Evolutionary conservation across 1,140 invertebrate genomes (phyloP).

Genomic region (Calosoma granatense): DNA sequence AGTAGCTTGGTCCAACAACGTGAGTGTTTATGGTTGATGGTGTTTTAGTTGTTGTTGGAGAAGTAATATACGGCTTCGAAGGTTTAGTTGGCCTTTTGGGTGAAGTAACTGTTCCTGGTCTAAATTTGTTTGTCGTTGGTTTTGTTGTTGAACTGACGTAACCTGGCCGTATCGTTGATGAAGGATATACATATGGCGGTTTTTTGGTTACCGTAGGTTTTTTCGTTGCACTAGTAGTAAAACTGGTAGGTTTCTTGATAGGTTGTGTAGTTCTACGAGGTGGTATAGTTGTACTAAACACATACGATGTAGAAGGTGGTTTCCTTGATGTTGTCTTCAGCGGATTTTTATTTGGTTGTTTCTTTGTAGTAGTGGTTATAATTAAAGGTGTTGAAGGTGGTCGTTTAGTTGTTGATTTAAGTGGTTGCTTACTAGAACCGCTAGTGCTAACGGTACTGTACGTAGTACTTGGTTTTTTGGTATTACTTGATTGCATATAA

Average conservation of each 20-base stretch:
- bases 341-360: conserved; percentile 1
- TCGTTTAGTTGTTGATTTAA: background rate
- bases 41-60: conserved; percentile 17
- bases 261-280: conserved; percentile 1
- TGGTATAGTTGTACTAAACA: conserved; percentile 16
- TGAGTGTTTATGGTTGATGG: conserved; percentile 20
- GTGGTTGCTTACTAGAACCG: background rate
- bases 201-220: conserved; percentile 19
- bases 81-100: conserved; percentile 27
- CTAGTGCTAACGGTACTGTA: background rate
- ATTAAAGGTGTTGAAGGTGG: background rate
- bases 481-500: background rate
- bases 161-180: conserved; percentile 15
- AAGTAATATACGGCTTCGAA: conserved; percentile 13
- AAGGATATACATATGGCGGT: background rate
- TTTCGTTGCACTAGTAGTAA: conserved; percentile 17
- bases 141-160: conserved; percentile 25
- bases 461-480: conserved; percentile 9
- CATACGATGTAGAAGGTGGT: conserved; percentile 26
- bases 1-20: conserved; percentile 21
- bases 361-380: conserved; percentile 14
- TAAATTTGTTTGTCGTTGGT: conserved; percentile 29
- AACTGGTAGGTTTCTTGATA: conserved; percentile 8
- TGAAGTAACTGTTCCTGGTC: conserved; percentile 16
- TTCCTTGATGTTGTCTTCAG: conserved; percentile 22